phyloP scores from a whole-genome alignment of 2,888 invertebrate species.

The Chymomyza fuscimana region DNA sequence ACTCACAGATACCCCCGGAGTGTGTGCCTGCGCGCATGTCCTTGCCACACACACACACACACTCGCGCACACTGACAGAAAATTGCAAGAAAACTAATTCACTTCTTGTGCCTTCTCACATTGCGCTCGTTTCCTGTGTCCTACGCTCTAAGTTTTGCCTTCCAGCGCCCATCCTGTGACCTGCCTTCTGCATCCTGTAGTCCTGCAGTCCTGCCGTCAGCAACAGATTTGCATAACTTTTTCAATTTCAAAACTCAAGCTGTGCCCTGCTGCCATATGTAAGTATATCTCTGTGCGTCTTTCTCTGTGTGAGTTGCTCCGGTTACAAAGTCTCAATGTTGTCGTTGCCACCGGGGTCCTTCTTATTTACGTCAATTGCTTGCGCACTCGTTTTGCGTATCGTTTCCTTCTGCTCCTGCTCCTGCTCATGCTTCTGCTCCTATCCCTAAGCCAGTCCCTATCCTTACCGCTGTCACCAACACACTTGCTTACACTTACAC shows the following conservation, averaged over 20 bases:
- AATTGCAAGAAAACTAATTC: slow-evolving; percentile 65
- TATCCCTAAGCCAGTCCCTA: background rate
- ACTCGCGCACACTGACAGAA: slow-evolving; percentile 22
- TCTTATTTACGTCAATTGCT: slow-evolving; percentile 71
- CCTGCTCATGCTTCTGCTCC: background rate
- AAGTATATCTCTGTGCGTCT: slow-evolving; percentile 25
- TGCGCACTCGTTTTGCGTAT: slow-evolving; percentile 49
- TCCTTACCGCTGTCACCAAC: background rate
- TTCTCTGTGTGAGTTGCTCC: slow-evolving; percentile 27
- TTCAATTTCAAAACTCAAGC: slow-evolving; percentile 73
- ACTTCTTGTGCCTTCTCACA: slow-evolving; percentile 50
- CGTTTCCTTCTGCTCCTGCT: background rate
- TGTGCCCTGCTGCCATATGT: slow-evolving; percentile 68
- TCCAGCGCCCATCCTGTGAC: background rate
- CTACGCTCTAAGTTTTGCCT: slow-evolving; percentile 35
- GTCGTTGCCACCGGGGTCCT: slow-evolving; percentile 34
- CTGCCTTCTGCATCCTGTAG: background rate
- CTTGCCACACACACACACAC: slow-evolving; percentile 26
- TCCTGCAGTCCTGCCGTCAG: slow-evolving; percentile 22
- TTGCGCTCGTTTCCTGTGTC: slow-evolving; percentile 55
- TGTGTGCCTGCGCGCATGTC: slow-evolving; percentile 22
- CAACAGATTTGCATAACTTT: slow-evolving; percentile 68
- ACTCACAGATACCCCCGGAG: slow-evolving; percentile 21
- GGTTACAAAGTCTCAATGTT: slow-evolving; percentile 45
- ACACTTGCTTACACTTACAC: slow-evolving; percentile 1